Evolutionary conservation across 2,113 vertebrate species (phyloP), one percentile per base, ranked within the genome.

Genomic region (Pipa parva): DNA sequence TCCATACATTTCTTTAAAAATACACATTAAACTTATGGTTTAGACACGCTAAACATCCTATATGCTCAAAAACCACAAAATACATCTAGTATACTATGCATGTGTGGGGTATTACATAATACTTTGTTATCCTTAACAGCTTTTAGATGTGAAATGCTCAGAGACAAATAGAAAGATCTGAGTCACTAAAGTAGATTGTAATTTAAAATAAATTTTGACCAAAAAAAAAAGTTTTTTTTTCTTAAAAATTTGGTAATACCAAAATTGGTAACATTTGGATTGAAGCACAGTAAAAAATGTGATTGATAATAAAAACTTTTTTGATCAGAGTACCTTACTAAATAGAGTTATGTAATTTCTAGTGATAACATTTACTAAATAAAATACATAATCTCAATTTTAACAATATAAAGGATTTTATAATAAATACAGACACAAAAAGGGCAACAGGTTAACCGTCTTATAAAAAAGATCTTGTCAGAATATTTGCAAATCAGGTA

Each of bases 51-150:
- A 90, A 89, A 91, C 87, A 85, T 88, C 87, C 87, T 91, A 94
- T 95, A 97, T 93, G 97, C 90, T 95, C 93, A 94, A 95, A 69
- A 98, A 99, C 93, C 86, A 95, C 92, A 97, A 98, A 98, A 97
- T 97, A 99, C 94, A 96, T 95, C 96, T 92, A 95, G 94, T 95
- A 95, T 92, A 93, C 85, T 95, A 91, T 93, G 95, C 39, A 15
- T 4, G 39, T n/a, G 39, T 92, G 84, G 57, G 31, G n/a, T 97
- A 93, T 93, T 96, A 89, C 88, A 89, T 85, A 97, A 96, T 95
- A 97, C 92, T 95, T 94, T 93, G 92, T 92, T 91, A 97, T 92
- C 92, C 92, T 87, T 86, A 92, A 95, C 87, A 90, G 84, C 85
- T 88, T 84, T 84, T 80, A 85, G 84, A 84, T 81, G 79, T 88